Evolutionary conservation across 2,113 vertebrate species (phyloP).

Genomic region (Rostratula benghalensis): DNA sequence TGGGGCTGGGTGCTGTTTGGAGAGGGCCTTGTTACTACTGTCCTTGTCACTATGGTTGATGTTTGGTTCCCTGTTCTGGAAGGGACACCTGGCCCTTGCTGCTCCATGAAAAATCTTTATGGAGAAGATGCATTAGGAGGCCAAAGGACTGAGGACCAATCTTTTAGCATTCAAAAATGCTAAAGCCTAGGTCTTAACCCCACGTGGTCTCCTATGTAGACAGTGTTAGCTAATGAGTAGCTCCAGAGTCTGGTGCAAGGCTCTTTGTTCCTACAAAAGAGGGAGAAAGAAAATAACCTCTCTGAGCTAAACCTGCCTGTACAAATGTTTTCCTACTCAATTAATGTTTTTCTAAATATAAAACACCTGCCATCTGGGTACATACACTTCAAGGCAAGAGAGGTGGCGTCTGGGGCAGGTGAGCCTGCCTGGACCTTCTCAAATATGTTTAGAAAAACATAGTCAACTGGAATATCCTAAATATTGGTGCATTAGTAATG

Average conservation of each 20-base stretch:
- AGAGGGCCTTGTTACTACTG: neutral
- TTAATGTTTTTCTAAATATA: constrained; percentile 36
- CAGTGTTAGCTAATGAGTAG: neutral
- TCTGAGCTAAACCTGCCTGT: constrained; percentile 29
- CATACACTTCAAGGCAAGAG: constrained; percentile 27
- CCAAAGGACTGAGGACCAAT: neutral
- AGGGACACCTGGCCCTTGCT: neutral
- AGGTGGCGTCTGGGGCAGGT: constrained; percentile 41
- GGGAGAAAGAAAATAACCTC: constrained; percentile 20
- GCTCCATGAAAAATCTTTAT: neutral
- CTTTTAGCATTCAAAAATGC: neutral
- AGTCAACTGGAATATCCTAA: neutral
- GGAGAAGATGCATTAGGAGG: neutral
- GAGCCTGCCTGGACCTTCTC: constrained; percentile 15
- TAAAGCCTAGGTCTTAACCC: neutral
- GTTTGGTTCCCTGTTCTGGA: neutral
- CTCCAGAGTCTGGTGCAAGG: neutral
- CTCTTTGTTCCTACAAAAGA: neutral
- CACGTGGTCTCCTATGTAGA: neutral
- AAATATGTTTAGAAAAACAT: constrained; percentile 18
- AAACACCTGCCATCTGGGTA: constrained; percentile 53
- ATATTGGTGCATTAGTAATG: neutral
- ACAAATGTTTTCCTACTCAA: constrained; percentile 36
- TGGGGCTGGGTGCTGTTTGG: neutral
- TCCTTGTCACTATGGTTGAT: neutral